phyloP scores from a whole-genome alignment of 2,888 invertebrate genomes.

The Volucella bombylans region DNA sequence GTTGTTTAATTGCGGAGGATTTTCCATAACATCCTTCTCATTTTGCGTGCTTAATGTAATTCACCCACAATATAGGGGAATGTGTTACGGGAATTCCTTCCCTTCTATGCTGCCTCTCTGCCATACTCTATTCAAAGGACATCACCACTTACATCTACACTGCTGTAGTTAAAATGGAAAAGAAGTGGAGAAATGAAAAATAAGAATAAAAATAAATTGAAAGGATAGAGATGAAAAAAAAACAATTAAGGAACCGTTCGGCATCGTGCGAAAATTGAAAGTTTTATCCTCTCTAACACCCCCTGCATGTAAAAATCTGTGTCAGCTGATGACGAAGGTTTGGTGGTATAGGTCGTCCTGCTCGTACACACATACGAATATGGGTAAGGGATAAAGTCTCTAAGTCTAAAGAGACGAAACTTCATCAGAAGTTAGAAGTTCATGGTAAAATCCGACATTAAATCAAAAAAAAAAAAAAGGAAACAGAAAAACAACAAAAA shows the following conservation, averaged over 20 bases:
- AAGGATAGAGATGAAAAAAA: conserved; percentile 57
- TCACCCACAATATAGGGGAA: not conserved
- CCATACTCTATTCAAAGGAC: conserved; percentile 15
- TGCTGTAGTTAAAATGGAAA: conserved; percentile 1
- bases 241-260: conserved; percentile 71
- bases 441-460: conserved; percentile 70
- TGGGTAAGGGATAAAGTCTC: conserved; percentile 17
- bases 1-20: conserved; percentile 71
- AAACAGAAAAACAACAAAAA: conserved; percentile 5
- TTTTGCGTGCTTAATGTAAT: conserved; percentile 49
- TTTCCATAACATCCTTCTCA: conserved; percentile 60
- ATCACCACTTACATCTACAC: not conserved
- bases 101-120: not conserved
- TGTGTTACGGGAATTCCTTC: not conserved
- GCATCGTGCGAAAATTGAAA: conserved; percentile 72
- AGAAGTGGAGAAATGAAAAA: not conserved
- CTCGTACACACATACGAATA: not conserved
- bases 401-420: conserved; percentile 32
- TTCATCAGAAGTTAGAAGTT: conserved; percentile 69
- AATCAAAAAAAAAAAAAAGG: conserved; percentile 35
- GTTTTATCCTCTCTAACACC: conserved; percentile 28
- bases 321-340: conserved; percentile 45
- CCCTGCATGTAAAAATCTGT: conserved; percentile 40
- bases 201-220: conserved; percentile 23
- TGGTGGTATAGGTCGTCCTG: conserved; percentile 4